Evolutionary conservation across 1,140 invertebrate genomes (phyloP).

Genomic region (Drosophila tropicalis): DNA sequence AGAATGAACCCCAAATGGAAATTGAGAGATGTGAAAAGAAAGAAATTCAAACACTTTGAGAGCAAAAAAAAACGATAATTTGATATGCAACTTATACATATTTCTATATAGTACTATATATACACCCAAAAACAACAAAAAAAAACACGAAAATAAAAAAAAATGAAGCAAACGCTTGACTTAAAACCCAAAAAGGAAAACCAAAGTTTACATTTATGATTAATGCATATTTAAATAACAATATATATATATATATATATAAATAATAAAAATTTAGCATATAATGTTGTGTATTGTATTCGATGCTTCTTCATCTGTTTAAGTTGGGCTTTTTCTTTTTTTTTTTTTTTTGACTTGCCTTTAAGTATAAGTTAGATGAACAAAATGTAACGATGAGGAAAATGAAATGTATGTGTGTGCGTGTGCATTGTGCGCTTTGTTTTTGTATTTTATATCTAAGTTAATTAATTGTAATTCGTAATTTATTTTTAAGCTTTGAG

Average conservation of each 20-base stretch:
- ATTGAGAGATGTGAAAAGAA: background rate
- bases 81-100: slow-evolving; percentile 72
- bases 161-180: slow-evolving; percentile 58
- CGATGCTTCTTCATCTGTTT: slow-evolving; percentile 59
- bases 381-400: background rate
- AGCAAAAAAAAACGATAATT: slow-evolving; percentile 52
- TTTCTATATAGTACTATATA: slow-evolving; percentile 60
- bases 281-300: slow-evolving; percentile 69
- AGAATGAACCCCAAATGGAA: background rate
- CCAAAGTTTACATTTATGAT: slow-evolving; percentile 53
- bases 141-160: slow-evolving; percentile 34
- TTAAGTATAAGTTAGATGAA: slow-evolving; percentile 51
- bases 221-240: slow-evolving; percentile 45
- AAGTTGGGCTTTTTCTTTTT: slow-evolving; percentile 38
- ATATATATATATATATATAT: slow-evolving; percentile 22
- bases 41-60: slow-evolving; percentile 38
- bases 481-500: slow-evolving; percentile 63
- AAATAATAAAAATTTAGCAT: slow-evolving; percentile 57
- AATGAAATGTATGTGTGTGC: slow-evolving; percentile 5
- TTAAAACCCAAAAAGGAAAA: slow-evolving; percentile 53
- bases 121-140: slow-evolving; percentile 24
- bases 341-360: slow-evolving; percentile 56
- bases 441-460: slow-evolving; percentile 63
- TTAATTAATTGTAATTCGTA: slow-evolving; percentile 63
- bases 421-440: slow-evolving; percentile 64